Percentiles rank a stretch among this genome's conserved stretches.
Conservation (phyloP, 2,113 vertebrate genomes). For the Amphilophus citrinellus region DNA sequence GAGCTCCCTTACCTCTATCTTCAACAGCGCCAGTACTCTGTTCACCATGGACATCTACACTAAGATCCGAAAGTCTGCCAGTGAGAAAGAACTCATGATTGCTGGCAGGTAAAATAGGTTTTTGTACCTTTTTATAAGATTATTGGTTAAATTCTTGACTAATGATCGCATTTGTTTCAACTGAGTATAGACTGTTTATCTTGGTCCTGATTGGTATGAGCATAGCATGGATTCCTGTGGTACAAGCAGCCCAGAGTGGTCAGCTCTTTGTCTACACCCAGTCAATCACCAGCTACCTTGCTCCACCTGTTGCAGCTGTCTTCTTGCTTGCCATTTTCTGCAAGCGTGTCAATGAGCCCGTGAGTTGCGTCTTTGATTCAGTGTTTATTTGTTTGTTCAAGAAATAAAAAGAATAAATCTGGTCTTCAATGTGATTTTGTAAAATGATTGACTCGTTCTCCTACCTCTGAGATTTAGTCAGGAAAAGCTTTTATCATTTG, state of each 20-base stretch:
- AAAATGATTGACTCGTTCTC: too few relatives aligned
- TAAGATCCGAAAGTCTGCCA: constrained; percentile 82
- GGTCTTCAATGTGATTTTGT: neutral
- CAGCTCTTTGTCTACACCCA: constrained; percentile 97
- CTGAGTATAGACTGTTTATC: constrained; percentile 87
- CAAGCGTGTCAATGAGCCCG: constrained; percentile 91
- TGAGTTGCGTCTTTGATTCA: constrained; percentile 63
- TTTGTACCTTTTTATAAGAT: fast-evolving
- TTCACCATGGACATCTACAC: constrained; percentile 98
- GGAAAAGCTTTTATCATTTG: neutral
- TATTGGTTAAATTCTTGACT: neutral
- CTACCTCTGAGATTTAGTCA: neutral
- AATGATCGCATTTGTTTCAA: constrained; percentile 12
- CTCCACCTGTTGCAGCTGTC: constrained; percentile 92
- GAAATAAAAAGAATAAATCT: neutral
- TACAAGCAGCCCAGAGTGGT: constrained; percentile 90
- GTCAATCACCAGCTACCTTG: constrained; percentile 92
- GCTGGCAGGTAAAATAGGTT: constrained; percentile 85
- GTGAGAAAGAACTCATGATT: constrained; percentile 93
- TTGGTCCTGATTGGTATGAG: constrained; percentile 89
- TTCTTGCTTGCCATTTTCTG: constrained; percentile 93
- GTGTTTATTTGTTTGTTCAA: too few relatives aligned
- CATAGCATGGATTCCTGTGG: constrained; percentile 95
- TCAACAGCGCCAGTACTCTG: constrained; percentile 95
- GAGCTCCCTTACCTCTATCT: constrained; percentile 98